A percentile compares a stretch with the other conserved stretches of the same genome.
These are phyloP conservation scores for Danaus chrysippus DNA, from an alignment of 2,888 invertebrate genomes.

Conservation along the genomic window DNA sequence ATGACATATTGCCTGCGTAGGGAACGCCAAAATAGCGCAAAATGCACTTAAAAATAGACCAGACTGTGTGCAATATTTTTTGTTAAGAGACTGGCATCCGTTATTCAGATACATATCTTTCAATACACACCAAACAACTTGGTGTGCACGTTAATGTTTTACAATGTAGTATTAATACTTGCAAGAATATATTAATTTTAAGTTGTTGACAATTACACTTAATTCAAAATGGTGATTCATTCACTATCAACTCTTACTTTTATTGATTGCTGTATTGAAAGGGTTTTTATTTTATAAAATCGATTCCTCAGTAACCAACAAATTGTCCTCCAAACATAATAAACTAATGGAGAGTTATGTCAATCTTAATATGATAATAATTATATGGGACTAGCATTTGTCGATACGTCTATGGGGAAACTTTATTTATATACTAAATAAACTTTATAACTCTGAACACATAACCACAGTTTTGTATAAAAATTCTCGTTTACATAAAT, in stretches of 20 bases:
- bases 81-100: slow-evolving; percentile 48
- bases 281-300: slow-evolving; percentile 16
- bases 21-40: slow-evolving; percentile 80
- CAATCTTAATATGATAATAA: slow-evolving; percentile 63
- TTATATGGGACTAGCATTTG: slow-evolving; percentile 66
- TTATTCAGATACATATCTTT: slow-evolving; percentile 11
- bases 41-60: slow-evolving; percentile 78
- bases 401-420: slow-evolving; percentile 32
- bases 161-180: too few relatives aligned
- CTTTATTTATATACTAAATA: slow-evolving; percentile 22
- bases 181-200: too few relatives aligned
- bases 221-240: too few relatives aligned
- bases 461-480: too few relatives aligned
- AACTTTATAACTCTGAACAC: too few relatives aligned
- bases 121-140: neutral
- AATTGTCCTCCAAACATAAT: slow-evolving; percentile 29
- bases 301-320: slow-evolving; percentile 23
- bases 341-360: slow-evolving; percentile 41
- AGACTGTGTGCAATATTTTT: slow-evolving; percentile 77
- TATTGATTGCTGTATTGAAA: slow-evolving; percentile 8
- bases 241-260: neutral
- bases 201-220: too few relatives aligned
- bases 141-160: too few relatives aligned
- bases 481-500: too few relatives aligned
- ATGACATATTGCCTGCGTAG: slow-evolving; percentile 72